Percentiles rank a stretch among this genome's conserved stretches.
Evolutionary conservation across 2,113 vertebrate genomes (phyloP).

Genomic region (Lethenteron reissneri): DNA sequence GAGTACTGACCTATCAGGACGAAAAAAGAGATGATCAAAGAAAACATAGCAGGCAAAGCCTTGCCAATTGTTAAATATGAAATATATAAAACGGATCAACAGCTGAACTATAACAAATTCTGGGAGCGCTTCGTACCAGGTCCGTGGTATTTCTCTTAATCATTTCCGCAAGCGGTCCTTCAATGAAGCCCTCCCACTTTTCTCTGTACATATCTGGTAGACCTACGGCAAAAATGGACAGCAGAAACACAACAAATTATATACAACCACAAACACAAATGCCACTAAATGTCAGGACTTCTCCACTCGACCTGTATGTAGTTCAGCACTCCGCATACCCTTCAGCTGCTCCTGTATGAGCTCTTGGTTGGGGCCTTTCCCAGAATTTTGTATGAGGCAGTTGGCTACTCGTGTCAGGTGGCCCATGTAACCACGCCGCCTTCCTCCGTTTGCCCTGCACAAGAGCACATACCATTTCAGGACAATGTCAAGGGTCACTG

Average conservation of each 20-base stretch:
- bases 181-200: conserved; percentile 84
- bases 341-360: conserved; percentile 54
- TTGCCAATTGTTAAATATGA: too few relatives aligned
- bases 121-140: conserved; percentile 30
- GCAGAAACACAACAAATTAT: too few relatives aligned
- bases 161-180: conserved; percentile 61
- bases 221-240: conserved; percentile 22
- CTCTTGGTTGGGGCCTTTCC: conserved; percentile 53
- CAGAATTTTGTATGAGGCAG: conserved; percentile 65
- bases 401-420: conserved; percentile 86
- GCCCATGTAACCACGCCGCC: conserved; percentile 80
- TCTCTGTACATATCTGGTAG: conserved; percentile 73
- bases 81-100: too few relatives aligned
- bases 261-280: too few relatives aligned
- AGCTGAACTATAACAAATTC: too few relatives aligned
- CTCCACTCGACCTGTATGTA: too few relatives aligned
- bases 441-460: conserved; percentile 52
- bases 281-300: too few relatives aligned
- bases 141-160: conserved; percentile 77
- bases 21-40: too few relatives aligned
- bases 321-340: conserved; percentile 27
- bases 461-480: accelerated
- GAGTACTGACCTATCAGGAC: too few relatives aligned
- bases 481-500: too few relatives aligned
- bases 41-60: too few relatives aligned